phyloP scores from a whole-genome alignment of 1,140 invertebrate species.

The Papilio polytes region DNA sequence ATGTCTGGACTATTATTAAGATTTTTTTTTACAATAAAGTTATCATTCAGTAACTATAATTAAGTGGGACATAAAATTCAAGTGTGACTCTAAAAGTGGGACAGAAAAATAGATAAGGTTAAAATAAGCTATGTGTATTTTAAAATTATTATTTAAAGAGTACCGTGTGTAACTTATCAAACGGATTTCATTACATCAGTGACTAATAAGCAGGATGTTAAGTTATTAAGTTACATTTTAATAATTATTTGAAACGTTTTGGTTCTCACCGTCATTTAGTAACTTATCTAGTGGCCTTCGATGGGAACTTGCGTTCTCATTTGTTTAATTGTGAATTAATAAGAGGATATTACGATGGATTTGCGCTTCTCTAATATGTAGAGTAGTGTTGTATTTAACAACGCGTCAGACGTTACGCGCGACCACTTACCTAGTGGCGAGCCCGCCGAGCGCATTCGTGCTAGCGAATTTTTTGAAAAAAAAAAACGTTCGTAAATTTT shows the following conservation, averaged over 20 bases:
- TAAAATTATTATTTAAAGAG: no score
- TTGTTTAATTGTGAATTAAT: constrained; percentile 28
- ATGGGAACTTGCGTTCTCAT: constrained; percentile 32
- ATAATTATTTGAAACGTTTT: background rate
- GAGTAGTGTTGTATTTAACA: constrained; percentile 79
- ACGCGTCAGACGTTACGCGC: constrained; percentile 61
- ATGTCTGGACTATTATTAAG: no score
- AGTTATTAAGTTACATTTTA: constrained; percentile 34
- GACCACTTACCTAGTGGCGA: constrained; percentile 71
- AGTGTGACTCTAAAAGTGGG: no score
- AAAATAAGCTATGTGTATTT: no score
- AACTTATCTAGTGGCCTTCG: constrained; percentile 25
- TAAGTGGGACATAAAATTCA: no score
- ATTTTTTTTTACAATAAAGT: no score
- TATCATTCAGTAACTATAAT: no score
- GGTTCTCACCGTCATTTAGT: constrained; percentile 32
- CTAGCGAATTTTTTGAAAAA: constrained; percentile 44
- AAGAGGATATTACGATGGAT: constrained; percentile 46
- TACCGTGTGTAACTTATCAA: background rate
- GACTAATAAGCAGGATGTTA: background rate
- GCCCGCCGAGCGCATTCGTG: constrained; percentile 64
- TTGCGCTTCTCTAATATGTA: constrained; percentile 67
- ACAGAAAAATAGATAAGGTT: no score
- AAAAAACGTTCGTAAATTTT: constrained; percentile 51
- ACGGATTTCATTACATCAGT: background rate